Evolutionary conservation across 2,113 vertebrate species (phyloP).

Genomic region (Lampris megalopsis): DNA sequence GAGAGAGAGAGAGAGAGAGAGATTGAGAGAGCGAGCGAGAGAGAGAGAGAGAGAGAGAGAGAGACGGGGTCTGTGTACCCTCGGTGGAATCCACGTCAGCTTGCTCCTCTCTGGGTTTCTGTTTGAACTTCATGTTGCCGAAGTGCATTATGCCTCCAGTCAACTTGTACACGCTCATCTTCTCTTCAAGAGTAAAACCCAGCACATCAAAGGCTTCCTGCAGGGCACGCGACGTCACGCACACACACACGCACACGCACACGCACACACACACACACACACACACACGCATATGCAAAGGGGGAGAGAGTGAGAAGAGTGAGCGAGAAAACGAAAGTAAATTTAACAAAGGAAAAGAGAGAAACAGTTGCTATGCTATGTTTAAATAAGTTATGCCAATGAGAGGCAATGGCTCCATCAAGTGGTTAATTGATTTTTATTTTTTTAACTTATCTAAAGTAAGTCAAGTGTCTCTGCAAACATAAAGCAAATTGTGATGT

Average conservation of each 20-base stretch:
- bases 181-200: slow-evolving; percentile 85
- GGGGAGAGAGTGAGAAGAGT: background rate
- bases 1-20: background rate
- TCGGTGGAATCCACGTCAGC: slow-evolving; percentile 85
- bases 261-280: slow-evolving; percentile 8
- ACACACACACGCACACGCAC: background rate
- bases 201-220: slow-evolving; percentile 80
- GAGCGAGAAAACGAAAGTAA: background rate
- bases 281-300: slow-evolving; percentile 3
- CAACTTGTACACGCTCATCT: slow-evolving; percentile 84
- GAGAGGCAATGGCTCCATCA: slow-evolving; percentile 38
- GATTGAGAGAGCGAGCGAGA: too few species aligned
- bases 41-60: background rate
- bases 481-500: too few species aligned
- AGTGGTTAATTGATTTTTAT: background rate
- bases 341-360: background rate
- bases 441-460: too few species aligned
- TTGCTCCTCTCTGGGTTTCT: slow-evolving; percentile 86
- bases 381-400: background rate
- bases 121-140: slow-evolving; percentile 88
- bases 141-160: slow-evolving; percentile 87
- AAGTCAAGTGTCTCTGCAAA: too few species aligned
- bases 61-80: slow-evolving; percentile 59
- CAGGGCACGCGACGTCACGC: background rate
- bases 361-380: background rate